Evolutionary conservation across 2,113 vertebrate species (phyloP).

Genomic region (Nothocercus julius): DNA sequence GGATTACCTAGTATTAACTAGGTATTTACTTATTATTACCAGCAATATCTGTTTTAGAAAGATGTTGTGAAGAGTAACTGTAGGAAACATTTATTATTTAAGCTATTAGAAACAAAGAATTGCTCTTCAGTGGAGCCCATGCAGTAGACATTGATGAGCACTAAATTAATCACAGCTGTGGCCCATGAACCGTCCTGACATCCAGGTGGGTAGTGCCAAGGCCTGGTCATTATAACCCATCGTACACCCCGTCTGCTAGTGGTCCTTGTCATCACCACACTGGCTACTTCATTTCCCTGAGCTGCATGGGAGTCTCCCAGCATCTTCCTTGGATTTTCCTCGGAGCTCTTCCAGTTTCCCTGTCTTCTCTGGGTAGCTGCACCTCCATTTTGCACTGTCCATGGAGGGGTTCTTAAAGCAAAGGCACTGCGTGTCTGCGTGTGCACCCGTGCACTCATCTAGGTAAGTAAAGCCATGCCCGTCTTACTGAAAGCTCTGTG

Average conservation of each 20-base stretch:
- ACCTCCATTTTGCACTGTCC: neutral
- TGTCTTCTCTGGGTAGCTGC: fast-evolving
- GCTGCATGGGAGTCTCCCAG: neutral
- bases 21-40: neutral
- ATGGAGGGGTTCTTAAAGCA: neutral
- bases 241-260: neutral
- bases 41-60: neutral
- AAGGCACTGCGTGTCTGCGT: neutral
- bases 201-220: neutral
- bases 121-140: neutral
- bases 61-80: neutral
- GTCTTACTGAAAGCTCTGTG: neutral
- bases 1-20: neutral
- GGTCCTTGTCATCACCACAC: neutral
- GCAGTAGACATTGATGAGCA: neutral
- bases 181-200: neutral
- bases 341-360: neutral
- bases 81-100: neutral
- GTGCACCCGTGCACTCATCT: neutral
- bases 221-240: neutral
- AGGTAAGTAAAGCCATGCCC: neutral
- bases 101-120: neutral
- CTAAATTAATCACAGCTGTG: neutral
- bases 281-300: neutral
- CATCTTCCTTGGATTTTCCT: neutral